Conservation (phyloP, 2,797 vertebrate genomes). For the Hapalemur alaotrensis region DNA sequence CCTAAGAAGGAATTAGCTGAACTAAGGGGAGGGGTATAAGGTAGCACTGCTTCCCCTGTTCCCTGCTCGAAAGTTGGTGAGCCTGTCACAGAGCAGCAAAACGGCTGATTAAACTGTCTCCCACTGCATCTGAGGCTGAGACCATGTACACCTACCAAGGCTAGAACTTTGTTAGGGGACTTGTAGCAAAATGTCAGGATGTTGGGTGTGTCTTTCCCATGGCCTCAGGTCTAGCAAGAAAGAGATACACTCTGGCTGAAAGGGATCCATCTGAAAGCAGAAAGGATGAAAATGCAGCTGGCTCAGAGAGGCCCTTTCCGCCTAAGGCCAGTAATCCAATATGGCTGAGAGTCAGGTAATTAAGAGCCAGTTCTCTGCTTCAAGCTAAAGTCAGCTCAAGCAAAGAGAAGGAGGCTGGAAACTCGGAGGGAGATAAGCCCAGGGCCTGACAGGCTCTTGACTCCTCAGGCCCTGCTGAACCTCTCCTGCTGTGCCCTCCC, state of each 20-base stretch:
- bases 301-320: constrained; percentile 43
- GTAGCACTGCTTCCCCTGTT: not conserved
- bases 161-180: not conserved
- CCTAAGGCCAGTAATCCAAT: constrained; percentile 61
- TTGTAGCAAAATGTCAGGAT: not conserved
- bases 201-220: not conserved
- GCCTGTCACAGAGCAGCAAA: not conserved
- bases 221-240: not conserved
- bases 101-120: not conserved
- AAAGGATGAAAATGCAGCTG: not conserved
- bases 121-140: not conserved
- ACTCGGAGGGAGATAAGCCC: constrained; percentile 17
- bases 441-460: not conserved
- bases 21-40: not conserved
- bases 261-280: not conserved
- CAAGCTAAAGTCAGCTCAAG: constrained; percentile 66
- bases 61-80: not conserved
- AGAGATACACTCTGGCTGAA: not conserved
- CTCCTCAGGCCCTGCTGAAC: constrained; percentile 17
- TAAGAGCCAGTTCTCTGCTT: constrained; percentile 65
- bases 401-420: constrained; percentile 33
- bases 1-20: not conserved
- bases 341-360: constrained; percentile 62
- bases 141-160: not conserved
- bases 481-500: not conserved